Percentiles rank a stretch among this genome's conserved stretches.
These are phyloP conservation scores for Echinometra lucunter DNA, from an alignment of 53 echinoderm and acorn worm genomes.

Conservation along the genomic window DNA sequence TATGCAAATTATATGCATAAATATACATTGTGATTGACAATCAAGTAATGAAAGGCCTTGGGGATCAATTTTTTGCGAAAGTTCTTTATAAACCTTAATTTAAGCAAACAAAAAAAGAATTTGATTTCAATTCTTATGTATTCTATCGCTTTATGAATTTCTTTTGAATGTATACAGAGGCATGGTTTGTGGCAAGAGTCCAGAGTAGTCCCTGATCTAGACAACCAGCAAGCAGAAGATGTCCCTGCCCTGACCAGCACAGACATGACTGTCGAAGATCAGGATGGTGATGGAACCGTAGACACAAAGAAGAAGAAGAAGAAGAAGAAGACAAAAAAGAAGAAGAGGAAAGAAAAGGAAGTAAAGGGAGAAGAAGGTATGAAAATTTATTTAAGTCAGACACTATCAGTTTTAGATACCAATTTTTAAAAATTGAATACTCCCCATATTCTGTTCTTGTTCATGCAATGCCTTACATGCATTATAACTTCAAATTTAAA, in stretches of 20 bases:
- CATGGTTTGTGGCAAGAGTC: constrained; percentile 97
- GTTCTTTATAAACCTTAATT: no score
- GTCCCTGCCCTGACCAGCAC: constrained; percentile 53
- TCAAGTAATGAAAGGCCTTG: no score
- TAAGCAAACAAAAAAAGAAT: no score
- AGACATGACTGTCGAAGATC: constrained; percentile 67
- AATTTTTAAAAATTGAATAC: not conserved
- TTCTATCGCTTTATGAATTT: not conserved
- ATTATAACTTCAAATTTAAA: not conserved
- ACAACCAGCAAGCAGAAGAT: constrained; percentile 58
- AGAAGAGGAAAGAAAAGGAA: constrained; percentile 57
- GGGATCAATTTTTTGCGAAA: no score
- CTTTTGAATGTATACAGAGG: constrained; percentile 73
- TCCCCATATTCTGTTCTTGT: not conserved
- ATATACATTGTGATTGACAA: no score
- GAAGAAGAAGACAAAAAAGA: constrained; percentile 74
- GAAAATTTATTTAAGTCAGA: not conserved
- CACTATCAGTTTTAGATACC: not conserved
- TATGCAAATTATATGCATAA: no score
- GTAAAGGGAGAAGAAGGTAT: constrained; percentile 62
- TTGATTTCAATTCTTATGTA: no score
- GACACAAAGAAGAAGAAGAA: constrained; percentile 74
- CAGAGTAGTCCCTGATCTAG: constrained; percentile 86
- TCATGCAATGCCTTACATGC: not conserved
- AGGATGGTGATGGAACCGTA: constrained; percentile 38